phyloP scores from a whole-genome alignment of 2,888 invertebrate genomes.

The Hydriomena furcata region DNA sequence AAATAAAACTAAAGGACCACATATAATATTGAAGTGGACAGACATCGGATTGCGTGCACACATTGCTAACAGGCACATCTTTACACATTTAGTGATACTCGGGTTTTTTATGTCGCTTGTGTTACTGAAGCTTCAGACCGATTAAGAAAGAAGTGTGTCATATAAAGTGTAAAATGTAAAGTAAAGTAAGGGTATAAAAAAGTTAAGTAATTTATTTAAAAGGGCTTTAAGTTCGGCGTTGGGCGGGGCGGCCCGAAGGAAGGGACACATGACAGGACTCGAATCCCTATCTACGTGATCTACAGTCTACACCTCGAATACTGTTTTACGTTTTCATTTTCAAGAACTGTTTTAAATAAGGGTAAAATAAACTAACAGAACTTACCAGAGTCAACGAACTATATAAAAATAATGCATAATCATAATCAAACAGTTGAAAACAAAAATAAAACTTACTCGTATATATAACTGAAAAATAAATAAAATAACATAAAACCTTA shows the following conservation, averaged over 20 bases:
- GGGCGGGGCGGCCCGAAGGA: constrained; percentile 78
- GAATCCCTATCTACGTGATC: constrained; percentile 69
- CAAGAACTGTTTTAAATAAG: too few relatives aligned
- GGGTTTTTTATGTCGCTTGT: constrained; percentile 56
- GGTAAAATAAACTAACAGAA: too few relatives aligned
- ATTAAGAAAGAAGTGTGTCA: constrained; percentile 51
- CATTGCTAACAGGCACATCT: constrained; percentile 78
- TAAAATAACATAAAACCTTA: constrained; percentile 8
- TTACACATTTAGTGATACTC: constrained; percentile 56
- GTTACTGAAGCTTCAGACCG: constrained; percentile 57
- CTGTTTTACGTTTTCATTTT: constrained; percentile 32
- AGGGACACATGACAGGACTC: constrained; percentile 53
- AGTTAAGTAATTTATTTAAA: constrained; percentile 53
- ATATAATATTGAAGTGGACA: constrained; percentile 80
- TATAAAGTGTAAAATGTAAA: constrained; percentile 67
- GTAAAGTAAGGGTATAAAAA: constrained; percentile 55
- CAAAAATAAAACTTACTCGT: constrained; percentile 19
- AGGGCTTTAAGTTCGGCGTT: constrained; percentile 74
- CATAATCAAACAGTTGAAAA: too few relatives aligned
- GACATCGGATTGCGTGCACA: constrained; percentile 79
- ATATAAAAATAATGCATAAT: constrained; percentile 17
- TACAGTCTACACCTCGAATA: constrained; percentile 74
- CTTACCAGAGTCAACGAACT: constrained; percentile 21
- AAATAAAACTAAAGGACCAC: constrained; percentile 76
- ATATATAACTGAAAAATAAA: constrained; percentile 23